Base-by-base conservation (phyloP, 1,140 invertebrate species). In the Adelges cooleyi region DNA sequence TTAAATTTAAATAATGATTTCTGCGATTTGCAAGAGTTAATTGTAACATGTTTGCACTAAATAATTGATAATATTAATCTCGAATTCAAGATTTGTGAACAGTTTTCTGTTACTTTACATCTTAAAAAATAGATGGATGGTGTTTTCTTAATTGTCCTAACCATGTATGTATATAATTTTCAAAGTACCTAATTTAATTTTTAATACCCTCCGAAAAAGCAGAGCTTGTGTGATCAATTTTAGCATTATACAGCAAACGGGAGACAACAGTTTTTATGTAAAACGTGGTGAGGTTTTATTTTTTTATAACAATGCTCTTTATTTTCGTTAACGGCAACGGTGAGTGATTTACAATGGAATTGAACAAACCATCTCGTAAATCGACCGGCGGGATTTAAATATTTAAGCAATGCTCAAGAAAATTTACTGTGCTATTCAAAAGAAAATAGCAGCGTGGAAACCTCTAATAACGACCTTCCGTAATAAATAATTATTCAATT, bases 401-500 rank as follows among this genome's bases (percentile, higher is more conserved):
- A 59, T 59, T 29, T 46, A 27, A 13, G 27, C 25, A 46, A 46
- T 62, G 46, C 25, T 62, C 9, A 27, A 62, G 44, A 62, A 48
- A 42, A 62, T 62, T 62, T 62, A 62, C 56, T 15, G 42, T 22
- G 27, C 56, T 13, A 33, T 62, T 62, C 25, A 6, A 27, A 62
- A 48, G 10, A 46, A 59, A 59, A 20, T 29, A 8, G 27, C 46
- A 48, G 29, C 22, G n/a, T 20, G 11, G 10, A 33, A 46, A 62
- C 25, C 56, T 48, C 42, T 48, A 62, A 46, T 62, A 62, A 62
- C 42, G 56, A 62, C 56, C 5, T 62, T 48, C 17, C n/a, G 17
- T 46, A 33, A 62, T 62, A 62, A 62, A 62, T 62, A 62, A 62
- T 62, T 48, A 48, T 62, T 62, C 25, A 48, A 62, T 62, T 62